Base-by-base conservation (phyloP, 2,797 vertebrate species). In the Diplodus sargus region DNA sequence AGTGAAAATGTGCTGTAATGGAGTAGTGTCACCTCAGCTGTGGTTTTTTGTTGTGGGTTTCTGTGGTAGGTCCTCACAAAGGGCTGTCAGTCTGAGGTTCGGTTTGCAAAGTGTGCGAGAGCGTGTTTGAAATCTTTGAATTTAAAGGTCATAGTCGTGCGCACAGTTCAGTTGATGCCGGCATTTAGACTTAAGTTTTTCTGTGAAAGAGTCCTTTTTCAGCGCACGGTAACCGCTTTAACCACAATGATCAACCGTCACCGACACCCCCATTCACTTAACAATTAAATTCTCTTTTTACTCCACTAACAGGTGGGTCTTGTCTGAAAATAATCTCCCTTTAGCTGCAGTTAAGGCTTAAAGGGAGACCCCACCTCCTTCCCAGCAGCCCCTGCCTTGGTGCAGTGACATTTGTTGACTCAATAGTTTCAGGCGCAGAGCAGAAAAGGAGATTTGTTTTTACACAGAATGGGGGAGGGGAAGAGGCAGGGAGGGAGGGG, bases 401-500 rank as follows among this genome's bases (percentile, higher is more conserved):
- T 85, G 89, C 84, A 87, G 87, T 95, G 93, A 94, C 95, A 95
- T 95, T 94, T 95, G 95, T 95, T 95, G 93, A 95, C 94, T 95
- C 94, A 93, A 92, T 95, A 94, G 93, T 94, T 94, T 92, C 90
- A 90, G 90, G 87, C 92, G 90, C 74, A 81, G 90, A 91, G 93
- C 90, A 93, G 92, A 95, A 94, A 95, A 94, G 93, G 88, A 94
- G 92, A 94, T 95, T 95, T 95, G 92, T 95, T 95, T 95, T 94
- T 91, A 86, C 91, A 89, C 91, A 82, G 79, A 79, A 71, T 92
- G 92, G 92, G 93, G 94, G 94, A 94, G 81, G 92, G 90, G 89
- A 87, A 75, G 72, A 77, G 57, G 78, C 82, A 77, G 83, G 64
- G 72, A 18, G 45, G 13, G 60, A 66, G 66, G 75, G 76, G 76